Conservation (phyloP, 2,113 vertebrate species). For the Paradoxurus hermaphroditus region DNA sequence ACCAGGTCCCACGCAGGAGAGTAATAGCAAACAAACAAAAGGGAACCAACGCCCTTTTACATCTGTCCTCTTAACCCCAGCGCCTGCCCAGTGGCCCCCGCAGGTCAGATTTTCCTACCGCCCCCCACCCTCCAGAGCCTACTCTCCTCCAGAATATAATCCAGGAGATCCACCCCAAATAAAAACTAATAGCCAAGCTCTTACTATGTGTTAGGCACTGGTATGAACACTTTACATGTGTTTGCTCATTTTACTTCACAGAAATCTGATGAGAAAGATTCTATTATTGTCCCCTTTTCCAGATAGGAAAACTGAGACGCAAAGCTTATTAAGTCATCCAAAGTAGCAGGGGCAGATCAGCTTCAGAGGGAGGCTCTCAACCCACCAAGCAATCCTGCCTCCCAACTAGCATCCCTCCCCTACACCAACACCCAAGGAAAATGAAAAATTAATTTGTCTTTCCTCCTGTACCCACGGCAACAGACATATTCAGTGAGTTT, state of each 20-base stretch:
- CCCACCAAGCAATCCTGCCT: background rate
- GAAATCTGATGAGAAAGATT: background rate
- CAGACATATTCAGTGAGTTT: background rate
- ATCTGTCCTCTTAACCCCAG: background rate
- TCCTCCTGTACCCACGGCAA: background rate
- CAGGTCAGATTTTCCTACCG: background rate
- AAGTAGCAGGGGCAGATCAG: background rate
- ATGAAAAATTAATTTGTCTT: background rate
- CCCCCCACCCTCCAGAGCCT: background rate
- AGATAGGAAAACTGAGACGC: background rate
- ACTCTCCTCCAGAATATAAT: background rate
- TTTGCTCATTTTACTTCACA: background rate
- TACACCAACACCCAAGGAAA: background rate
- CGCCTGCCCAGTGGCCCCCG: rapidly evolving
- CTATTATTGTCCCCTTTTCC: background rate
- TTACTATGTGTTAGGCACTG: background rate
- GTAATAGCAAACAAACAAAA: background rate
- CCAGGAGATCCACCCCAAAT: background rate
- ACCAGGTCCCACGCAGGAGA: background rate
- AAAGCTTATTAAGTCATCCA: background rate
- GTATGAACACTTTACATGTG: background rate
- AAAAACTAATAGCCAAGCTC: background rate
- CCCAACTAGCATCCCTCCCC: background rate
- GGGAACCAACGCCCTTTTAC: background rate
- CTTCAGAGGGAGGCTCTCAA: background rate